Conservation (phyloP, 2,888 invertebrate genomes). For the Tineola bisselliella region DNA sequence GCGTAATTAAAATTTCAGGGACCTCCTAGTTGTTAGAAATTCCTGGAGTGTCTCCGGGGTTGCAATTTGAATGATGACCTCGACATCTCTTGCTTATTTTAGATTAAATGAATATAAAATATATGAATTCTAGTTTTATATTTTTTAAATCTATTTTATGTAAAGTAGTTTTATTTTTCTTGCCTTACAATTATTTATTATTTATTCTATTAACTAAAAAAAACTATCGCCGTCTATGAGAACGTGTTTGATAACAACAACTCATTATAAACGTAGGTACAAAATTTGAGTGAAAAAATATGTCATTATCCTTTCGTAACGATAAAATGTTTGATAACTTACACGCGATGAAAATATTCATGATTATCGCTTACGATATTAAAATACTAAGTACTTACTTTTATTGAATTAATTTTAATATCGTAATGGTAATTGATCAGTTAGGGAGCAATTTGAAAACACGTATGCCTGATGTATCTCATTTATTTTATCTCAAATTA, state of each 20-base stretch:
- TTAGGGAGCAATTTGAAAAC: no score
- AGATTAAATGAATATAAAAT: not conserved
- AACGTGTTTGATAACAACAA: not conserved
- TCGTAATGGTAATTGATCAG: no score
- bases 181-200: no score
- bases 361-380: not conserved
- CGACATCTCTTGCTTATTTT: not conserved
- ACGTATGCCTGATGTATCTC: no score
- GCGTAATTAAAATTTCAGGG: not conserved
- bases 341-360: not conserved
- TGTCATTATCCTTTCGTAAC: slow-evolving; percentile 6
- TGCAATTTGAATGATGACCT: slow-evolving; percentile 3
- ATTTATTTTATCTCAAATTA: no score
- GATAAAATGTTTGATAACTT: slow-evolving; percentile 5
- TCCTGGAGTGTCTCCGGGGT: not conserved
- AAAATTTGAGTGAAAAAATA: not conserved
- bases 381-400: not conserved
- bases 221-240: not conserved
- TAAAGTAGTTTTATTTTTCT: no score
- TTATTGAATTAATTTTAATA: no score
- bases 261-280: not conserved
- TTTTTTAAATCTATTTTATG: not conserved
- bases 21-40: not conserved
- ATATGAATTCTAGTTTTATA: not conserved
- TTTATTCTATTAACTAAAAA: no score